phyloP scores from a whole-genome alignment of 2,113 vertebrate species.

The Puffinus mauretanicus region DNA sequence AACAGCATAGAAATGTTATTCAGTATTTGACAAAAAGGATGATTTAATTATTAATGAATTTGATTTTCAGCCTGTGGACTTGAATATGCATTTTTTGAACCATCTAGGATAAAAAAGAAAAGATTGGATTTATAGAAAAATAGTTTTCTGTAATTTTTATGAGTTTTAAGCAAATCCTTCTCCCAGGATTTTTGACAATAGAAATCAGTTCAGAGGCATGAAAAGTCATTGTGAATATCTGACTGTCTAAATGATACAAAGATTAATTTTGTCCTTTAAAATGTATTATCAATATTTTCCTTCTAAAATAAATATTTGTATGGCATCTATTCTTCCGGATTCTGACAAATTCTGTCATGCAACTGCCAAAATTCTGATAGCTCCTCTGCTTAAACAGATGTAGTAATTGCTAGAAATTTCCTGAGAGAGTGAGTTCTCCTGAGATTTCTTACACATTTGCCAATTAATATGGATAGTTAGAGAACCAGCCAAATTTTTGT shows the following conservation, averaged over 20 bases:
- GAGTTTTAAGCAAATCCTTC: background rate
- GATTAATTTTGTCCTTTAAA: background rate
- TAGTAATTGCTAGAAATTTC: conserved; percentile 25
- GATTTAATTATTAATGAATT: background rate
- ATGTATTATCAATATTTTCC: background rate
- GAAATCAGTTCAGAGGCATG: background rate
- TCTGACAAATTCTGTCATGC: background rate
- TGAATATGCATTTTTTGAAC: background rate
- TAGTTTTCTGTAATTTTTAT: background rate
- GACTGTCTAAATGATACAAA: background rate
- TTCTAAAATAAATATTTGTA: background rate
- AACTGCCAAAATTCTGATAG: conserved; percentile 17
- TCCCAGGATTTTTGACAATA: background rate
- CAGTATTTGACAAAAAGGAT: background rate
- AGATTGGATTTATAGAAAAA: background rate
- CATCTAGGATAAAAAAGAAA: background rate
- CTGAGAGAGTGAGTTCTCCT: background rate
- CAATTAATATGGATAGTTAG: background rate
- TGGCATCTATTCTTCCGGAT: background rate
- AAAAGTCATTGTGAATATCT: background rate
- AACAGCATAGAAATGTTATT: background rate
- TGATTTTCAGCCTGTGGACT: background rate
- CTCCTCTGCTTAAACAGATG: conserved; percentile 19
- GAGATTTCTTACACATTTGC: background rate
- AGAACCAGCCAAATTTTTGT: background rate